A percentile compares a stretch with the other conserved stretches of the same genome.
Conservation (phyloP, 2,797 vertebrate species). For the Neosalanx taihuensis region DNA sequence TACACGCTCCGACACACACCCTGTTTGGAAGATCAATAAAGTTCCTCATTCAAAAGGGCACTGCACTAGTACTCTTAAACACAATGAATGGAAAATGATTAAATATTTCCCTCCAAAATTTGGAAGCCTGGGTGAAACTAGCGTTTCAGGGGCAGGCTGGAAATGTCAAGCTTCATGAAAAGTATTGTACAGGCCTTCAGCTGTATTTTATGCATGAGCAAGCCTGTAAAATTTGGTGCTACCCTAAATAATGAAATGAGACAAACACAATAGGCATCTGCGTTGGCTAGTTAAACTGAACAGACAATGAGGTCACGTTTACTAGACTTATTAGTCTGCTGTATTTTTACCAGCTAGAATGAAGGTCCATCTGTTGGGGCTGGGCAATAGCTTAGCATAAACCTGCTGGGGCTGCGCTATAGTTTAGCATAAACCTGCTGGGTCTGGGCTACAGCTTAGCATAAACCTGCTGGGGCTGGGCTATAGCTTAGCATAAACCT, state of each 20-base stretch:
- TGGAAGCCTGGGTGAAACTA: no score
- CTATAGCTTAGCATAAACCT: background rate
- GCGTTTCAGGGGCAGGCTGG: no score
- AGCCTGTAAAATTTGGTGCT: no score
- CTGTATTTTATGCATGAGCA: no score
- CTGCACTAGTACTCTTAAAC: no score
- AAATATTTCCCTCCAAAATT: no score
- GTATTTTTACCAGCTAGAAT: background rate
- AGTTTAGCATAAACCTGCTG: background rate
- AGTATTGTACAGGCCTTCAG: no score
- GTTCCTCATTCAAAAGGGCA: no score
- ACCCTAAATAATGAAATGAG: background rate
- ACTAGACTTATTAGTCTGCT: constrained; percentile 31
- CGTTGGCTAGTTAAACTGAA: constrained; percentile 22
- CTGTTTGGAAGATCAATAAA: no score
- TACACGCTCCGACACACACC: no score
- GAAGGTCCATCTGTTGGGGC: background rate
- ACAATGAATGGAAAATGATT: no score
- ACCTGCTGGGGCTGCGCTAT: background rate
- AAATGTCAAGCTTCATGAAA: no score
- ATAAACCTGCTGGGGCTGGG: background rate
- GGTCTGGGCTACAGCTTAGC: background rate
- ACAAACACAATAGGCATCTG: background rate
- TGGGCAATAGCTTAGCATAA: constrained; percentile 4
- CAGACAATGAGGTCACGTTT: constrained; percentile 48